These are phyloP conservation scores for Oophaga sylvatica DNA, from an alignment of 2,797 vertebrate genomes.

Conservation along the genomic window DNA sequence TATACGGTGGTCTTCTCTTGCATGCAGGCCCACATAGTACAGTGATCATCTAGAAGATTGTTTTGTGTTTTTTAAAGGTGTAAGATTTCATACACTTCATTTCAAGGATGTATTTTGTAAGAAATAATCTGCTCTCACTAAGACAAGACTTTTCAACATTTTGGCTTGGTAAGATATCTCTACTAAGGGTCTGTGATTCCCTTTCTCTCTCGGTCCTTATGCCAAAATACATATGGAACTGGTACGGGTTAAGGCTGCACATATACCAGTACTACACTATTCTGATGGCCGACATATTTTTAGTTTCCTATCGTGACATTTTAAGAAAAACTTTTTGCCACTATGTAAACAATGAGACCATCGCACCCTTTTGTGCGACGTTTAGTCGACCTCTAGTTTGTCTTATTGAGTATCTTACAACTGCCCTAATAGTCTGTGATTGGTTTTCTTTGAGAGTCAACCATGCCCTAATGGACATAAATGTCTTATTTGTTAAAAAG, in stretches of 20 bases:
- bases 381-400: neutral
- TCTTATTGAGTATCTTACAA: neutral
- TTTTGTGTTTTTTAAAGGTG: slow-evolving; percentile 8
- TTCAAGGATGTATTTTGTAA: neutral
- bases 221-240: neutral
- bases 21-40: neutral
- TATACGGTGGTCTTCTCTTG: neutral
- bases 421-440: neutral
- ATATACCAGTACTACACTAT: no score
- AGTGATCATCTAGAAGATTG: neutral
- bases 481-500: neutral
- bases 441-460: neutral
- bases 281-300: no score
- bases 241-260: no score
- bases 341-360: no score
- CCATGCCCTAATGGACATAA: neutral
- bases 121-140: neutral
- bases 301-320: no score
- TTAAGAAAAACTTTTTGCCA: no score
- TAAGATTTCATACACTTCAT: neutral
- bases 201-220: neutral
- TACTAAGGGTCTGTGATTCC: neutral
- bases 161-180: neutral
- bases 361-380: neutral
- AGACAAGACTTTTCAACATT: neutral